These are phyloP conservation scores for Glyphotaelius pellucidus DNA, from an alignment of 2,888 invertebrate genomes.

Conservation along the genomic window DNA sequence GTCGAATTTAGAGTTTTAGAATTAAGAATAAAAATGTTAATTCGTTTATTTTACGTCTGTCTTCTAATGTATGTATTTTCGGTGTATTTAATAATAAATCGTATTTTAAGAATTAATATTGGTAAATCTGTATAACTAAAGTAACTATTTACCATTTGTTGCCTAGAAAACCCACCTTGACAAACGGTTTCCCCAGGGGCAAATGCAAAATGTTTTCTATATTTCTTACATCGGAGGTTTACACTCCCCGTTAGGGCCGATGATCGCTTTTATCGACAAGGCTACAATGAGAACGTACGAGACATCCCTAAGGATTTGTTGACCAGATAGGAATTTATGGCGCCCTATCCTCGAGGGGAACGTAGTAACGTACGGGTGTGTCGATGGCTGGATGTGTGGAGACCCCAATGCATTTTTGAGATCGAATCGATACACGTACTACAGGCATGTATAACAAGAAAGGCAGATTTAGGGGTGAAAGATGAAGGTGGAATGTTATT, in stretches of 20 bases:
- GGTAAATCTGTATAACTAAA: not conserved
- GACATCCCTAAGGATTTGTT: conserved; percentile 51
- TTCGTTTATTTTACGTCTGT: no score
- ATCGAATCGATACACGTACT: not conserved
- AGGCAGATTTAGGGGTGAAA: not conserved
- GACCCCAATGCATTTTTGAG: not conserved
- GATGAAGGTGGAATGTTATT: no score
- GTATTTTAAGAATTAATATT: no score
- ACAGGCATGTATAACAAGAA: not conserved
- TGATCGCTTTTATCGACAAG: conserved; percentile 49
- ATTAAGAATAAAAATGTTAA: no score
- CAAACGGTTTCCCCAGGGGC: not conserved
- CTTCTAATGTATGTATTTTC: no score
- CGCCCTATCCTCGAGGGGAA: conserved; percentile 19
- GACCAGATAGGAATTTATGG: conserved; percentile 51
- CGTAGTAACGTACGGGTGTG: not conserved
- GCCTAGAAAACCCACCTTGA: not conserved
- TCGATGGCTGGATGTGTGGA: not conserved
- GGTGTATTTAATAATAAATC: no score
- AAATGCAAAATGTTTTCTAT: not conserved
- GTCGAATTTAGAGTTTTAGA: no score
- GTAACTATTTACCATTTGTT: not conserved
- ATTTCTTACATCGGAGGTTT: conserved; percentile 5
- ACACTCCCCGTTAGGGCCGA: conserved; percentile 32
- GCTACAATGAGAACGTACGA: conserved; percentile 33